These are phyloP conservation scores for Pelobates fuscus DNA, from an alignment of 2,113 vertebrate species.

Conservation along the genomic window DNA sequence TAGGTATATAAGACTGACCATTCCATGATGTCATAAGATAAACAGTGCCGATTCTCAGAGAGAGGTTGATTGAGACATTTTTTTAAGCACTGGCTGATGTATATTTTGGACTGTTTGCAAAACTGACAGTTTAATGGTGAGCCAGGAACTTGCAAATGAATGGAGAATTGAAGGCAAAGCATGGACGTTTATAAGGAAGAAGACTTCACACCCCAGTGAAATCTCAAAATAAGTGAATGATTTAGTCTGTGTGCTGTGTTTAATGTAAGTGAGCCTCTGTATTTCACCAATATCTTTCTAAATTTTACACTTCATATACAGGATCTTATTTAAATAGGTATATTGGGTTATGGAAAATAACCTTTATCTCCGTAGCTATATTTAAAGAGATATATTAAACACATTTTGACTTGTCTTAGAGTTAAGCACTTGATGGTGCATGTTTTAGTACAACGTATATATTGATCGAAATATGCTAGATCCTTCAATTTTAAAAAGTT, in stretches of 20 bases:
- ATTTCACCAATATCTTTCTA: background rate
- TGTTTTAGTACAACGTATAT: too few relatives aligned
- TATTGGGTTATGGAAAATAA: too few relatives aligned
- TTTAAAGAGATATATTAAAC: too few relatives aligned
- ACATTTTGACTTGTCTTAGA: too few relatives aligned
- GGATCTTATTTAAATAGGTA: background rate
- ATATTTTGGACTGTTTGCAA: conserved; percentile 54
- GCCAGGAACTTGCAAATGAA: conserved; percentile 36
- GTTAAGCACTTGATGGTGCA: too few relatives aligned
- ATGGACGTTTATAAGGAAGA: conserved; percentile 12
- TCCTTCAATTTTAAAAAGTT: too few relatives aligned
- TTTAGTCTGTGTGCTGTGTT: background rate
- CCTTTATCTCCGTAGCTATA: too few relatives aligned
- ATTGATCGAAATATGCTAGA: too few relatives aligned
- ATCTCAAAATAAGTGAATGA: conserved; percentile 18
- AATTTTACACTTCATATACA: background rate
- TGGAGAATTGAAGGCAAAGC: conserved; percentile 30
- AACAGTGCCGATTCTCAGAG: conserved; percentile 3
- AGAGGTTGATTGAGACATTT: conserved; percentile 56
- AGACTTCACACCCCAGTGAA: conserved; percentile 22
- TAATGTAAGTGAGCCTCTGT: background rate
- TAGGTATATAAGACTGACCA: conserved; percentile 54
- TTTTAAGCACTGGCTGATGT: conserved; percentile 53
- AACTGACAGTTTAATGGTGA: conserved; percentile 44
- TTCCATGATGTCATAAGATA: conserved; percentile 1